Conservation (phyloP, 2,797 vertebrate species). For the Momotus momota region DNA sequence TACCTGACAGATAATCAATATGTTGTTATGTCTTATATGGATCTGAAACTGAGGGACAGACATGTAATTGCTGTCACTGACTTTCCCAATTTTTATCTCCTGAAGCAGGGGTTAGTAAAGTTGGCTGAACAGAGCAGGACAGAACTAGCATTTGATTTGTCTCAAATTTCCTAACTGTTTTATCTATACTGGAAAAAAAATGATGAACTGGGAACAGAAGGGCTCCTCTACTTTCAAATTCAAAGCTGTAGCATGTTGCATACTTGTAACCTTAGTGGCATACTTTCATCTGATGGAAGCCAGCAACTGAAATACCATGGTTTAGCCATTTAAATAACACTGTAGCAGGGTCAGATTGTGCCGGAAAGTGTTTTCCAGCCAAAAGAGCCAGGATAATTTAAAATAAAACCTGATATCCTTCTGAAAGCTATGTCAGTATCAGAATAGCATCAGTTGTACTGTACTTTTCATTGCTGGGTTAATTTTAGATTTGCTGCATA, state of each 20-base stretch:
- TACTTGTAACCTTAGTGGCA: not conserved
- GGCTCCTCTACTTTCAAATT: not conserved
- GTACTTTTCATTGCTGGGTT: not conserved
- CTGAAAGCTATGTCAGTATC: not conserved
- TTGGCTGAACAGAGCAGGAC: not conserved
- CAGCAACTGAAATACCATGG: not conserved
- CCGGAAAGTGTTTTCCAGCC: not conserved
- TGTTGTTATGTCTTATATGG: not conserved
- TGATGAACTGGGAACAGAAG: not conserved
- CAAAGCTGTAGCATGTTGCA: not conserved
- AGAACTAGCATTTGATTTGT: not conserved
- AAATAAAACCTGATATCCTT: not conserved
- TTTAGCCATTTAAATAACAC: not conserved
- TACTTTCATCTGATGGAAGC: not conserved
- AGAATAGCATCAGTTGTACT: constrained; percentile 14
- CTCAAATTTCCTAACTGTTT: not conserved
- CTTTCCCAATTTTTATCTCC: not conserved
- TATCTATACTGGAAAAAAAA: rapidly evolving
- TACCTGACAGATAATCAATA: not conserved
- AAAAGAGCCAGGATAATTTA: not conserved
- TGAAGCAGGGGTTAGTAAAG: not conserved
- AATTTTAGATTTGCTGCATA: constrained; percentile 7
- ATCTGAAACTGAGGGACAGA: not conserved
- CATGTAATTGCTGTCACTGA: rapidly evolving
- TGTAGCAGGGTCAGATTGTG: not conserved